A percentile compares a stretch with the other conserved stretches of the same genome.
These are phyloP conservation scores for Microcaecilia unicolor DNA, from an alignment of 2,797 vertebrate species.

Conservation along the genomic window DNA sequence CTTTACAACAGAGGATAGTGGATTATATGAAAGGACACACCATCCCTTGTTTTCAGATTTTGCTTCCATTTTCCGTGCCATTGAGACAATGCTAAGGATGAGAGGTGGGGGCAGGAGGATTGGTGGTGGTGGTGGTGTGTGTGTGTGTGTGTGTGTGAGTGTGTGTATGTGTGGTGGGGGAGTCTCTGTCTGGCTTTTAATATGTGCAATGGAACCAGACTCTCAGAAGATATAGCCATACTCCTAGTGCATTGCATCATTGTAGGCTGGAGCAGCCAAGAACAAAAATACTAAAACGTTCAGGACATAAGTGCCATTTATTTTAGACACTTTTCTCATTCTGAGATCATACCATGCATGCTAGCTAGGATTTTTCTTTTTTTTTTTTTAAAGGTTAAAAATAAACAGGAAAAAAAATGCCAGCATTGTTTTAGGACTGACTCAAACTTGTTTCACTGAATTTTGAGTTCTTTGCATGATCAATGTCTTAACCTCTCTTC, in stretches of 20 bases:
- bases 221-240: constrained; percentile 31
- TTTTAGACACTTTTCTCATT: constrained; percentile 2
- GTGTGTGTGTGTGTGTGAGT: too few relatives aligned
- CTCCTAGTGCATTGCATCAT: constrained; percentile 45
- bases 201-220: constrained; percentile 9
- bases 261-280: constrained; percentile 33
- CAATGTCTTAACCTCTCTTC: constrained; percentile 30
- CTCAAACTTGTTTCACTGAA: constrained; percentile 3
- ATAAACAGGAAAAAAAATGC: constrained; percentile 1
- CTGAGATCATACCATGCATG: constrained; percentile 6
- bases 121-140: too few relatives aligned
- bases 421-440: constrained; percentile 1
- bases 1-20: too few relatives aligned
- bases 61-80: too few relatives aligned
- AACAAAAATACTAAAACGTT: constrained; percentile 20
- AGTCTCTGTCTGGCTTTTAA: too few relatives aligned
- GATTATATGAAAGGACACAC: too few relatives aligned
- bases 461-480: constrained; percentile 36
- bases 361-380: too few relatives aligned
- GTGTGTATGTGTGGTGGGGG: too few relatives aligned
- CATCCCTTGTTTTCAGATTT: too few relatives aligned
- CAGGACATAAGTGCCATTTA: constrained; percentile 11
- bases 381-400: not conserved
- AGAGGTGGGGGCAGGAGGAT: too few relatives aligned
- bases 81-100: too few relatives aligned